A percentile compares a stretch with the other conserved stretches of the same genome.
phyloP scores from a whole-genome alignment of 1,140 invertebrate species.

The Caenorhabditis tropicalis region DNA sequence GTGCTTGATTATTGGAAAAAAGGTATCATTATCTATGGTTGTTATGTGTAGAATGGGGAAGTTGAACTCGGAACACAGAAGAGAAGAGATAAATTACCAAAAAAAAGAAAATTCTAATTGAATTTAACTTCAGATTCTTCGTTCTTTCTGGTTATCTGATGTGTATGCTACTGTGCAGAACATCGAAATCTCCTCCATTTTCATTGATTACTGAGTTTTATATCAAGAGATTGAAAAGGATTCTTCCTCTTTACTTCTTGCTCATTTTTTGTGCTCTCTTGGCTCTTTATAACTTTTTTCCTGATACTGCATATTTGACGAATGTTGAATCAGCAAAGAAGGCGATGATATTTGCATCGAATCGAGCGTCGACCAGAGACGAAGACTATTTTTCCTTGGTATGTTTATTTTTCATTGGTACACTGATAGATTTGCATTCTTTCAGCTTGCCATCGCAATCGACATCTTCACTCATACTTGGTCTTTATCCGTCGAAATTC shows the following conservation, averaged over 20 bases:
- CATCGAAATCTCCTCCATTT: no score
- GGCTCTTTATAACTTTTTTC: neutral
- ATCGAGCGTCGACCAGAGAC: neutral
- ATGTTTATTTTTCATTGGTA: neutral
- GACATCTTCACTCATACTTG: slow-evolving; percentile 12
- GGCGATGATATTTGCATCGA: neutral
- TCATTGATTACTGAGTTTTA: neutral
- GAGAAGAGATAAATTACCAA: no score
- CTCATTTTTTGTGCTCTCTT: neutral
- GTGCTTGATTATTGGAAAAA: no score
- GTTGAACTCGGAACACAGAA: no score
- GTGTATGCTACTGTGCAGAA: no score
- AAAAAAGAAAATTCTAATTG: no score
- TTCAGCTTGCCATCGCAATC: neutral
- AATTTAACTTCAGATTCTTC: no score
- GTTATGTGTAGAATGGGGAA: no score
- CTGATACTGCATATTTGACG: neutral
- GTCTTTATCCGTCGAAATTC: neutral
- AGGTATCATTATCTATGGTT: no score
- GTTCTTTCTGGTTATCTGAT: no score
- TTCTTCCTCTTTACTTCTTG: neutral
- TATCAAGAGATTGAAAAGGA: neutral
- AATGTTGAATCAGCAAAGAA: neutral
- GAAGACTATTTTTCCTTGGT: neutral
- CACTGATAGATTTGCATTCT: neutral